Evolutionary conservation across 2,888 invertebrate genomes (phyloP).

Genomic region (Ischnus inquisitorius): DNA sequence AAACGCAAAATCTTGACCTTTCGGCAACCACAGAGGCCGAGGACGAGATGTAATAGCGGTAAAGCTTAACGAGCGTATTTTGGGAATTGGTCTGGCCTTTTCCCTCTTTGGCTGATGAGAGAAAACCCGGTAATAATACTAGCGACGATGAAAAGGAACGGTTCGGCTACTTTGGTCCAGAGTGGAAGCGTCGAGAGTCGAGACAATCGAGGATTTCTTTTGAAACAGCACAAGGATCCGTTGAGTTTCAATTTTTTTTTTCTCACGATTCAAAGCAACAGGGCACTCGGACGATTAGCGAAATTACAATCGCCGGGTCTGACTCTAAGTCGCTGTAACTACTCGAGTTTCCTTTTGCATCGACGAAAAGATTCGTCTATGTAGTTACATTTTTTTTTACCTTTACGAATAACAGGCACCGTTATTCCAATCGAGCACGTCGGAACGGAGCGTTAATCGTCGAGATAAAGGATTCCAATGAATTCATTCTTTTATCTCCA

Average conservation of each 20-base stretch:
- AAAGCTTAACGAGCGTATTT: constrained; percentile 80
- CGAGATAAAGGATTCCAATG: constrained; percentile 25
- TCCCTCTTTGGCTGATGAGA: constrained; percentile 30
- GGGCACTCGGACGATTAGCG: constrained; percentile 27
- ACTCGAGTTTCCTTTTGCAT: constrained; percentile 38
- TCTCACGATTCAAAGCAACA: background rate
- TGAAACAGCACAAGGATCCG: background rate
- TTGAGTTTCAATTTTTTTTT: constrained; percentile 6
- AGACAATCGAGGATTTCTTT: background rate
- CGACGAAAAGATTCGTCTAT: background rate
- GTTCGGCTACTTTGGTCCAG: background rate
- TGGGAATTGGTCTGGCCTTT: constrained; percentile 78
- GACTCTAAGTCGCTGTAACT: constrained; percentile 50
- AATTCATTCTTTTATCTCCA: constrained; percentile 30
- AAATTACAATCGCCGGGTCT: constrained; percentile 41
- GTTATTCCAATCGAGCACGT: background rate
- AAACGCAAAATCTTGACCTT: constrained; percentile 78
- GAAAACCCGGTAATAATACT: constrained; percentile 24
- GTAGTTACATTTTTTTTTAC: background rate
- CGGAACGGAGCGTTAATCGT: background rate
- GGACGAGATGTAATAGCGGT: constrained; percentile 58
- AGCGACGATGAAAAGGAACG: constrained; percentile 7
- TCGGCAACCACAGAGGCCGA: constrained; percentile 56
- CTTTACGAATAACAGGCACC: background rate
- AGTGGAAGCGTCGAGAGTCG: background rate